These are phyloP conservation scores for Papio anubis DNA, from an alignment of 2,113 vertebrate genomes.

Conservation along the genomic window DNA sequence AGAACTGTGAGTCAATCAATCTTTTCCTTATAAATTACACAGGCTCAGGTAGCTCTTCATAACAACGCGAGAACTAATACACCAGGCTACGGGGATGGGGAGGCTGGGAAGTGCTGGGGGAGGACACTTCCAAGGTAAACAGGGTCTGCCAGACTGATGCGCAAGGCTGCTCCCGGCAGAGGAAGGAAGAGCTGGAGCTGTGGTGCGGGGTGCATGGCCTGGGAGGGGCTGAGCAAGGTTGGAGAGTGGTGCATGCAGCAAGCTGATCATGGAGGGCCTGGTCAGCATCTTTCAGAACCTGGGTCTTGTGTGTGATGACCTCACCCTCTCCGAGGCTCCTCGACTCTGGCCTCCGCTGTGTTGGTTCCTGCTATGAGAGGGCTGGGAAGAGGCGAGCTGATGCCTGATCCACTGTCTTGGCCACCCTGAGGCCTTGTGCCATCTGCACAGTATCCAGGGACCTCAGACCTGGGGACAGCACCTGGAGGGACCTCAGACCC, in stretches of 20 bases:
- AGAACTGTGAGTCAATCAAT: no score
- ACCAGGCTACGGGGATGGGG: not conserved
- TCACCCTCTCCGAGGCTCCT: not conserved
- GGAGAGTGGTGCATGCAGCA: accelerated
- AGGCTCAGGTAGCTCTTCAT: no score
- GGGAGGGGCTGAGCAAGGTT: not conserved
- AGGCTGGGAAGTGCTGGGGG: not conserved
- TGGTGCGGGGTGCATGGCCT: accelerated
- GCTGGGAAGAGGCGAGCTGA: not conserved
- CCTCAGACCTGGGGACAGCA: no score
- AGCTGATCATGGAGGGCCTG: no score
- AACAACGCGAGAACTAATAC: no score
- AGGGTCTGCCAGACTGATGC: no score
- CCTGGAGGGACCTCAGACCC: not conserved
- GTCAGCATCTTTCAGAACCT: not conserved
- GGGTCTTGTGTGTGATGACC: not conserved
- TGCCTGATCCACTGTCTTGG: not conserved
- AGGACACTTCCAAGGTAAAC: not conserved
- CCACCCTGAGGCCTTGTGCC: accelerated
- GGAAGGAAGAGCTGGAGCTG: no score
- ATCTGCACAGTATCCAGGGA: no score
- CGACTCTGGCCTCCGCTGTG: no score
- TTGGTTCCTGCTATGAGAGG: no score
- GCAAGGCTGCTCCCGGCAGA: not conserved
- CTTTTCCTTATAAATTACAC: no score